phyloP scores from a whole-genome alignment of 2,113 vertebrate genomes.

The Serilophus lunatus region DNA sequence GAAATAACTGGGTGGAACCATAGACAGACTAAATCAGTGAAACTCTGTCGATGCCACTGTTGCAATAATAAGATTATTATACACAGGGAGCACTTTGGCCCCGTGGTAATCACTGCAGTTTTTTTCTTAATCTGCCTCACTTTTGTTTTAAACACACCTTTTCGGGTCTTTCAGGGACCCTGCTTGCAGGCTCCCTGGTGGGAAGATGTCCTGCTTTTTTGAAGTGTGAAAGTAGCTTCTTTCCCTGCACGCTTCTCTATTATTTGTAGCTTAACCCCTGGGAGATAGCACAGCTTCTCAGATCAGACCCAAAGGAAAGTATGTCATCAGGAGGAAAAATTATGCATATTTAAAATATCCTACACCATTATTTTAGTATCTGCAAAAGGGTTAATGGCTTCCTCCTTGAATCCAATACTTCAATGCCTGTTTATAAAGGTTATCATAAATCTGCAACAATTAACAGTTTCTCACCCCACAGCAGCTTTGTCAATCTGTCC shows the following conservation, averaged over 20 bases:
- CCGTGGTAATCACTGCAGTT: neutral
- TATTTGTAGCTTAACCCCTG: conserved; percentile 19
- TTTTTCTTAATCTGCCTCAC: neutral
- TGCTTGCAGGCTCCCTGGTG: neutral
- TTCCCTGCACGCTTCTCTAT: neutral
- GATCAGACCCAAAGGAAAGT: conserved; percentile 19
- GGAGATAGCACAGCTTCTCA: neutral
- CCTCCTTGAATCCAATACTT: neutral
- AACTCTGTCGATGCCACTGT: neutral
- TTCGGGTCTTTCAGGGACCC: neutral
- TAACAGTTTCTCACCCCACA: neutral
- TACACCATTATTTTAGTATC: neutral
- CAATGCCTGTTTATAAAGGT: neutral
- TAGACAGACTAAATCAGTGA: neutral
- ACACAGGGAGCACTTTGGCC: neutral
- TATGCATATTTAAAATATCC: neutral
- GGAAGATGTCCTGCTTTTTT: conserved; percentile 37
- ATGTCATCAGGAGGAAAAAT: neutral
- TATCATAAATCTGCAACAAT: neutral
- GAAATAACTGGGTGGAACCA: neutral
- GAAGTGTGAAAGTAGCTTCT: conserved; percentile 20
- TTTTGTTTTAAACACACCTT: conserved; percentile 38
- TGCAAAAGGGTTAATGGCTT: neutral
- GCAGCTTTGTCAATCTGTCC: neutral
- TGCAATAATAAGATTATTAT: neutral